Evolutionary conservation across 2,888 invertebrate genomes (phyloP).

Genomic region (Pimpla rufipes): DNA sequence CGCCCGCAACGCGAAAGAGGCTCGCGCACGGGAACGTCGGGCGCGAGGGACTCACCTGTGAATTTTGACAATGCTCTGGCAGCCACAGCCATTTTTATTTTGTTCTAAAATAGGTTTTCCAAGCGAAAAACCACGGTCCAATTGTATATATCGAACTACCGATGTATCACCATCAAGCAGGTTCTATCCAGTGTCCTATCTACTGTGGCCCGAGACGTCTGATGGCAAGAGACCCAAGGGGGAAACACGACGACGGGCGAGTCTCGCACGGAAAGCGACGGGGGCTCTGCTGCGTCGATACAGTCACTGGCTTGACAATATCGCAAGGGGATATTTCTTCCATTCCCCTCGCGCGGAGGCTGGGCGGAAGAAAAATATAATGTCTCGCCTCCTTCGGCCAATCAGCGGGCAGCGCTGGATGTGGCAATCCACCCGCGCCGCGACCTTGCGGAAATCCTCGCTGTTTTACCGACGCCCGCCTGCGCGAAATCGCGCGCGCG

Average conservation of each 20-base stretch:
- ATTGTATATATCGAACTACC: conserved; percentile 58
- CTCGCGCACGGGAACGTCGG: background rate
- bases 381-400: conserved; percentile 2
- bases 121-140: conserved; percentile 43
- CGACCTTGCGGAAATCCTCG: conserved; percentile 40
- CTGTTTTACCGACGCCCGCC: conserved; percentile 32
- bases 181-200: conserved; percentile 71
- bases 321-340: background rate
- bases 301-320: conserved; percentile 25
- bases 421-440: background rate
- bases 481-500: too few species aligned
- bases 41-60: conserved; percentile 77
- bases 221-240: conserved; percentile 71
- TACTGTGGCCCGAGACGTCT: conserved; percentile 72
- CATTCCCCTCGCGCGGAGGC: conserved; percentile 2
- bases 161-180: conserved; percentile 71
- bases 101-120: conserved; percentile 52
- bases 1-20: conserved; percentile 13
- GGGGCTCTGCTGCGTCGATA: conserved; percentile 64
- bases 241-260: conserved; percentile 71
- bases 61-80: conserved; percentile 83
- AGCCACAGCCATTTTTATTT: conserved; percentile 83
- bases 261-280: conserved; percentile 37
- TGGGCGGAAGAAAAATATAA: background rate
- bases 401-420: background rate